phyloP scores from a whole-genome alignment of 1,140 invertebrate species.

The Psix sp. region DNA sequence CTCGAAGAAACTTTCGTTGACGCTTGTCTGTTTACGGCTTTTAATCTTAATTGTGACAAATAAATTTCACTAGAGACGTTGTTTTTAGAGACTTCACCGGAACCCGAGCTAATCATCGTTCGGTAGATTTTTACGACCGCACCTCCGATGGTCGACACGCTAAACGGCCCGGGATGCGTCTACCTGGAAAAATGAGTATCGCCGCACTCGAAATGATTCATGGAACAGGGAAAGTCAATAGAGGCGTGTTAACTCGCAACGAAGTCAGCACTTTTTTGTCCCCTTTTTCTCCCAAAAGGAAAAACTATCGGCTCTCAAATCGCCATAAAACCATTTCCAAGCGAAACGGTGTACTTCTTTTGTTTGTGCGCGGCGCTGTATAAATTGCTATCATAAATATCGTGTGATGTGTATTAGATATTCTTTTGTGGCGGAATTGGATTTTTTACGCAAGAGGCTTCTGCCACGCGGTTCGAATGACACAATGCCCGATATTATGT shows the following conservation, averaged over 20 bases:
- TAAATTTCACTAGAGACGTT: slow-evolving; percentile 40
- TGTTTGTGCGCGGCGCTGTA: slow-evolving; percentile 23
- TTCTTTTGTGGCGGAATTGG: slow-evolving; percentile 25
- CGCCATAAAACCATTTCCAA: slow-evolving; percentile 29
- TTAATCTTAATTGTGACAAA: slow-evolving; percentile 45
- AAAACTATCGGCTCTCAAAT: slow-evolving; percentile 37
- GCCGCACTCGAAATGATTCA: slow-evolving; percentile 42
- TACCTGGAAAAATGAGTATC: slow-evolving; percentile 56
- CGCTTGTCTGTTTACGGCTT: slow-evolving; percentile 17
- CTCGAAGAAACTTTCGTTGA: background rate
- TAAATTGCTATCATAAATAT: slow-evolving; percentile 47
- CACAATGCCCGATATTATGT: slow-evolving; percentile 16
- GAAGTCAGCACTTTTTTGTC: slow-evolving; percentile 29
- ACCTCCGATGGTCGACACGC: slow-evolving; percentile 24
- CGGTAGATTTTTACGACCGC: slow-evolving; percentile 23
- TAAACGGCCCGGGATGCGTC: slow-evolving; percentile 15
- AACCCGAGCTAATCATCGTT: slow-evolving; percentile 29
- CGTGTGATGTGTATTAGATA: slow-evolving; percentile 19
- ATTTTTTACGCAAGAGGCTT: slow-evolving; percentile 16
- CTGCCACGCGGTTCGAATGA: slow-evolving; percentile 2
- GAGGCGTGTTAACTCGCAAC: slow-evolving; percentile 22
- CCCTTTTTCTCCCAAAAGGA: slow-evolving; percentile 7
- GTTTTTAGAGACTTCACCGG: slow-evolving; percentile 35
- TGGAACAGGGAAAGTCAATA: slow-evolving; percentile 41
- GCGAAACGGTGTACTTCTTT: slow-evolving; percentile 12